Evolutionary conservation across 1,140 invertebrate species (phyloP).

Genomic region (Leguminivora glycinivorella): DNA sequence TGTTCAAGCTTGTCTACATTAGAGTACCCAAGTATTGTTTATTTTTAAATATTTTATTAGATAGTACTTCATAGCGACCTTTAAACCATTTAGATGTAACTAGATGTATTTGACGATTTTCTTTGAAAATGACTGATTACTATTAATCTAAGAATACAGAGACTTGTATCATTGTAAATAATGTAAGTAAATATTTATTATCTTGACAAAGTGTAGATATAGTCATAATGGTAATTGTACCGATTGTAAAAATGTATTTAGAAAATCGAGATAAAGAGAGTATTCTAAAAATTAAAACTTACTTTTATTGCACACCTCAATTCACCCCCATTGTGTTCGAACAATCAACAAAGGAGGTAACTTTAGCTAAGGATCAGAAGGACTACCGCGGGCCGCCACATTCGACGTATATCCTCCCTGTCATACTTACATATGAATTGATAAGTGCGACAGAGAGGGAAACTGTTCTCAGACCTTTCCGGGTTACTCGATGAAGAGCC

Average conservation of each 20-base stretch:
- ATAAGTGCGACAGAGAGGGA: too few species aligned
- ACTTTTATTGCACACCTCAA: conserved; percentile 33
- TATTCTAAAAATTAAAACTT: conserved; percentile 41
- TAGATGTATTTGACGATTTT: conserved; percentile 24
- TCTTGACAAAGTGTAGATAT: conserved; percentile 43
- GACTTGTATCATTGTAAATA: conserved; percentile 56
- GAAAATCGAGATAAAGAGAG: conserved; percentile 46
- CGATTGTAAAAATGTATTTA: conserved; percentile 61
- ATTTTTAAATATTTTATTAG: conserved; percentile 29
- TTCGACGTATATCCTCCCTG: too few species aligned
- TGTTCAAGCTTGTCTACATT: conserved; percentile 48
- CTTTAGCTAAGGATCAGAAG: background rate
- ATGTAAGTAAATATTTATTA: conserved; percentile 63
- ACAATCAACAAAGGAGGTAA: background rate
- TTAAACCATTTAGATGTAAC: conserved; percentile 7
- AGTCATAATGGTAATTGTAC: conserved; percentile 41
- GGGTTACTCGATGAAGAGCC: background rate
- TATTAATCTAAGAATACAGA: conserved; percentile 43
- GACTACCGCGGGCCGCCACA: too few species aligned
- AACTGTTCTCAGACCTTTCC: background rate
- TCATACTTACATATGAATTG: too few species aligned
- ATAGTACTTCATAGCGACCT: background rate
- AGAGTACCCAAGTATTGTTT: conserved; percentile 33
- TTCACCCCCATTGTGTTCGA: background rate
- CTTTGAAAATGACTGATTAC: conserved; percentile 65